phyloP scores from a whole-genome alignment of 1,140 invertebrate species.

The Ephestia elutella region DNA sequence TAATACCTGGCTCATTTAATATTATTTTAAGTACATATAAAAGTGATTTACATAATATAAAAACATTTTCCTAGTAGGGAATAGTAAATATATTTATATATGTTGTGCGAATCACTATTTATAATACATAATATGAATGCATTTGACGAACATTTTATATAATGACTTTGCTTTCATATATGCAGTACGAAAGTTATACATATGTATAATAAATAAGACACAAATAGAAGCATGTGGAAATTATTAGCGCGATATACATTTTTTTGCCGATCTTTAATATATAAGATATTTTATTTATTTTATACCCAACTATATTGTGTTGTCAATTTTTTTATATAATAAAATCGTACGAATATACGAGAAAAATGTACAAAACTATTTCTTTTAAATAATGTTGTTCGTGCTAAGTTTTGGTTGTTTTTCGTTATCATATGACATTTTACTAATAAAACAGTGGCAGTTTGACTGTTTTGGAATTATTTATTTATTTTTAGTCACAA shows the following conservation, averaged over 20 bases:
- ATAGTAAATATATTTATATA: neutral
- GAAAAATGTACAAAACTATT: neutral
- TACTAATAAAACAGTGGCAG: neutral
- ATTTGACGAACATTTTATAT: neutral
- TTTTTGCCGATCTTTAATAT: neutral
- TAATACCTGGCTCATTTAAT: neutral
- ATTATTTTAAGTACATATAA: neutral
- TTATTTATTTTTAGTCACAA: neutral
- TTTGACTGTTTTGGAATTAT: neutral
- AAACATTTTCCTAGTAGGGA: neutral
- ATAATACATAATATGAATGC: neutral
- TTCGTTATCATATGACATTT: neutral
- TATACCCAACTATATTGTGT: too few species aligned
- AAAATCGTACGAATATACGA: too few species aligned
- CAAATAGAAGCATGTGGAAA: too few species aligned
- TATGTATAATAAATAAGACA: neutral
- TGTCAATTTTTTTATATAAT: too few species aligned
- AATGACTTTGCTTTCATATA: neutral
- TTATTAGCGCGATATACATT: too few species aligned
- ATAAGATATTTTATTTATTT: neutral
- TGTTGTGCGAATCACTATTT: neutral
- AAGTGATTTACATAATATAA: neutral
- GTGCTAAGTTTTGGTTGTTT: neutral
- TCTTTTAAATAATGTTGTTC: neutral
- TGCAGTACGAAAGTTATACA: neutral